These are phyloP conservation scores for Trichosurus vulpecula DNA, from an alignment of 2,797 vertebrate species.

Conservation along the genomic window DNA sequence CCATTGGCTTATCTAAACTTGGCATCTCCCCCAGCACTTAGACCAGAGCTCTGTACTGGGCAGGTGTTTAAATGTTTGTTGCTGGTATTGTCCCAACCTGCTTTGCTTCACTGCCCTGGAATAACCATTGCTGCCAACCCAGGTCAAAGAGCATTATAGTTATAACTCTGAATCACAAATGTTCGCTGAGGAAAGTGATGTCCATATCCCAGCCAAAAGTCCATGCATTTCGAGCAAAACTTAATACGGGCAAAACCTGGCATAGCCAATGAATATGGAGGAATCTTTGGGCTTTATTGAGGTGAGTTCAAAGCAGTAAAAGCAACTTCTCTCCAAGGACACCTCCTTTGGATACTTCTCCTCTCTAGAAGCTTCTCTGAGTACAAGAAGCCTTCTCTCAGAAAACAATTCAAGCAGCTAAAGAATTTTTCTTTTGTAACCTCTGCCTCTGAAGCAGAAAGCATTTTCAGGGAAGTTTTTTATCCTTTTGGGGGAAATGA, in stretches of 20 bases:
- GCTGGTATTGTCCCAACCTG: not conserved
- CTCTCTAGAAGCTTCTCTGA: not conserved
- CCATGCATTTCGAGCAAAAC: not conserved
- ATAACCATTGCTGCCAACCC: not conserved
- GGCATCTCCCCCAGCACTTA: not conserved
- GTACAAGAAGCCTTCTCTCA: not conserved
- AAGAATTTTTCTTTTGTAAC: not conserved
- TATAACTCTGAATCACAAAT: not conserved
- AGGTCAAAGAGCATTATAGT: not conserved
- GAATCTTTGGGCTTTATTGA: not conserved
- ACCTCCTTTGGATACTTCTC: not conserved
- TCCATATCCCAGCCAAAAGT: not conserved
- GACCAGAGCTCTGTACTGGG: not conserved
- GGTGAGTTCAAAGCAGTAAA: not conserved
- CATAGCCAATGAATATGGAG: not conserved
- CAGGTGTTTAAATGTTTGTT: not conserved
- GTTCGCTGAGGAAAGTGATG: not conserved
- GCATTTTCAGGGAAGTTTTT: not conserved
- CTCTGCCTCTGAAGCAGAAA: slow-evolving; percentile 16
- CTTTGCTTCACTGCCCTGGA: not conserved
- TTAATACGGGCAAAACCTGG: not conserved
- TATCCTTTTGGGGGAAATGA: slow-evolving; percentile 50
- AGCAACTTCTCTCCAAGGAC: not conserved
- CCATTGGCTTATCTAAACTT: not conserved
- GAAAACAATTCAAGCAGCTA: not conserved